Percentiles rank a stretch among this genome's conserved stretches.
Conservation (phyloP, 2,888 invertebrate species). For the Gasteruption jaculator region DNA sequence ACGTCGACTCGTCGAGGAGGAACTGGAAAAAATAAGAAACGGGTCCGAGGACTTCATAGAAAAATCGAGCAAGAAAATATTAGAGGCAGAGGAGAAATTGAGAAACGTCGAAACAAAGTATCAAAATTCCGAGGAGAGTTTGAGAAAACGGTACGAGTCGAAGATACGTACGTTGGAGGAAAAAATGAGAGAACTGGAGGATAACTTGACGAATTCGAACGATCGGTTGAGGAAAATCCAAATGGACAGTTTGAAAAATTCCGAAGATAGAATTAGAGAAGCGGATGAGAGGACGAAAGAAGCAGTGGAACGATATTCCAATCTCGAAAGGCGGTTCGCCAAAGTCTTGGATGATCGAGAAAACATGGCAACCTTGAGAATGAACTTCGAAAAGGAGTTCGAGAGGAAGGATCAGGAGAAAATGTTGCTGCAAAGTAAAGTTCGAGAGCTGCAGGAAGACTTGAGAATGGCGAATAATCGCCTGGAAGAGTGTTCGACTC, state of each 20-base stretch:
- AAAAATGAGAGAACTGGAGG: conserved; percentile 33
- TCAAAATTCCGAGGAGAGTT: conserved; percentile 27
- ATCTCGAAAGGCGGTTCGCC: conserved; percentile 38
- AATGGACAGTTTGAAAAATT: conserved; percentile 24
- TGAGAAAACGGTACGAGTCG: conserved; percentile 27
- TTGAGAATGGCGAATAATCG: conserved; percentile 41
- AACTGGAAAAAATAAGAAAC: conserved; percentile 49
- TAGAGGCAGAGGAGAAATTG: conserved; percentile 34
- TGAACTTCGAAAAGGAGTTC: conserved; percentile 56
- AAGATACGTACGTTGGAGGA: conserved; percentile 33
- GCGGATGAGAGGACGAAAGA: conserved; percentile 37
- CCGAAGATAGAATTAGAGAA: conserved; percentile 35
- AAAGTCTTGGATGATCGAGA: conserved; percentile 52
- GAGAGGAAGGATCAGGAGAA: conserved; percentile 61
- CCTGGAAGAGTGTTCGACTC: conserved; percentile 35
- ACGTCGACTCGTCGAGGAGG: conserved; percentile 55
- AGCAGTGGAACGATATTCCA: conserved; percentile 34
- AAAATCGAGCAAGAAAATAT: conserved; percentile 28
- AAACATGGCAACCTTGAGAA: conserved; percentile 55
- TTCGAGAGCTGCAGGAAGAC: conserved; percentile 48
- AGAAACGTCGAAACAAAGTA: conserved; percentile 31
- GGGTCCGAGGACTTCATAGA: conserved; percentile 29
- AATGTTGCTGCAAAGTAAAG: conserved; percentile 47
- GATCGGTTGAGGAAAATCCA: conserved; percentile 31
- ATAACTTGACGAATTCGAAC: conserved; percentile 28